phyloP scores from a whole-genome alignment of 2,888 invertebrate genomes.

The Cistogaster globosa region DNA sequence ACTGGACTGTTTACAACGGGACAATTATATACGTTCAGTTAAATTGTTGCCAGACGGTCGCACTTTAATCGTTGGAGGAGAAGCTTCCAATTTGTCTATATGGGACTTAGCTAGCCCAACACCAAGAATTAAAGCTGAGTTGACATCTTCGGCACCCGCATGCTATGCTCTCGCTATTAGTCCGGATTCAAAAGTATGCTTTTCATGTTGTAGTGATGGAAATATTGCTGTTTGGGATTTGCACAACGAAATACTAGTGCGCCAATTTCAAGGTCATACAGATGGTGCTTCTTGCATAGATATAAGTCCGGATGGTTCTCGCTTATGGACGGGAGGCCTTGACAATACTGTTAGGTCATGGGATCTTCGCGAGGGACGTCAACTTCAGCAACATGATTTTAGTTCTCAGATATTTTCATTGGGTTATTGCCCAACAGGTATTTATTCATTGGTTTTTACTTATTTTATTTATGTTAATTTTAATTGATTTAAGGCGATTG shows the following conservation, averaged over 20 bases:
- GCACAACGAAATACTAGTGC: slow-evolving; percentile 94
- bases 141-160: slow-evolving; percentile 95
- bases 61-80: slow-evolving; percentile 97
- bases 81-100: slow-evolving; percentile 96
- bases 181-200: slow-evolving; percentile 98
- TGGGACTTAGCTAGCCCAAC: slow-evolving; percentile 97
- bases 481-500: slow-evolving; percentile 88
- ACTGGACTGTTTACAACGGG: slow-evolving; percentile 95
- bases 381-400: slow-evolving; percentile 97
- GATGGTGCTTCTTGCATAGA: slow-evolving; percentile 99
- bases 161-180: slow-evolving; percentile 99
- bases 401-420: slow-evolving; percentile 93
- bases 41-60: slow-evolving; percentile 96
- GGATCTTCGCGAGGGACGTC: slow-evolving; percentile 96
- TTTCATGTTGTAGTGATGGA: slow-evolving; percentile 99
- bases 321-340: slow-evolving; percentile 95
- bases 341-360: slow-evolving; percentile 98
- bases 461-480: not conserved
- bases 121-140: slow-evolving; percentile 95
- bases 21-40: slow-evolving; percentile 97
- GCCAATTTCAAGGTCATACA: slow-evolving; percentile 97
- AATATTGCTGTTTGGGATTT: slow-evolving; percentile 98
- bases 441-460: not conserved
- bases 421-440: slow-evolving; percentile 95
- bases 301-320: slow-evolving; percentile 95